Percentiles rank a stretch among this genome's conserved stretches.
Conservation (phyloP, 2,113 vertebrate species). For the Peromyscus maniculatus region DNA sequence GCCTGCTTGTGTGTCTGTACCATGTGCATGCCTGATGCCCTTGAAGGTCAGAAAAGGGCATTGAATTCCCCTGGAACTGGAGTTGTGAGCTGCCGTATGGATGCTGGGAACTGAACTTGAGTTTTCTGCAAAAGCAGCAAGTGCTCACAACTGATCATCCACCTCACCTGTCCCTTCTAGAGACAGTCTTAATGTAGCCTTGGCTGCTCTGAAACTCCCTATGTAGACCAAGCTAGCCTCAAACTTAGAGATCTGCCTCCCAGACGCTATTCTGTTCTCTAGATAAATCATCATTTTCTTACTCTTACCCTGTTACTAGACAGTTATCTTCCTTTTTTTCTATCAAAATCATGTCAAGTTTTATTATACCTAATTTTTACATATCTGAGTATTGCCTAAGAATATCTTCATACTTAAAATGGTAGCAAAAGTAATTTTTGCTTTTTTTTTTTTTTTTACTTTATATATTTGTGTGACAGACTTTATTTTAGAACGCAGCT, state of each 20-base stretch:
- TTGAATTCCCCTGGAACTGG: background rate
- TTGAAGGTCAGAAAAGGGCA: background rate
- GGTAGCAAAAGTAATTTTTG: background rate
- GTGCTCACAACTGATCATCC: background rate
- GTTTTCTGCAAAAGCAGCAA: background rate
- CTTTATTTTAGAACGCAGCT: background rate
- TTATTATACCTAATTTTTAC: conserved; percentile 18
- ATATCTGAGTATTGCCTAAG: background rate
- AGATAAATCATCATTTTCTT: conserved; percentile 47
- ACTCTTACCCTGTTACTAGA: background rate
- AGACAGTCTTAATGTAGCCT: background rate
- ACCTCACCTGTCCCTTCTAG: background rate
- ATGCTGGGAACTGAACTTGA: background rate
- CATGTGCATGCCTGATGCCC: background rate
- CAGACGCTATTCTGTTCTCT: background rate
- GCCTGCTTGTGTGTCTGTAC: background rate
- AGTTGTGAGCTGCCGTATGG: background rate
- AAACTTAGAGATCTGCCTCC: background rate
- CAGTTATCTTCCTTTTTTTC: conserved; percentile 24
- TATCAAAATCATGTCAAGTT: conserved; percentile 23
- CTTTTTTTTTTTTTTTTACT: background rate
- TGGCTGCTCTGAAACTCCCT: background rate
- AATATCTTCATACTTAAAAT: conserved; percentile 41
- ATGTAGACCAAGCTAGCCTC: background rate
- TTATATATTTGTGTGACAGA: background rate